phyloP scores from a whole-genome alignment of 30 jellyfish, hydroid and myxozoan genomes.

The Turritopsis dohrnii region DNA sequence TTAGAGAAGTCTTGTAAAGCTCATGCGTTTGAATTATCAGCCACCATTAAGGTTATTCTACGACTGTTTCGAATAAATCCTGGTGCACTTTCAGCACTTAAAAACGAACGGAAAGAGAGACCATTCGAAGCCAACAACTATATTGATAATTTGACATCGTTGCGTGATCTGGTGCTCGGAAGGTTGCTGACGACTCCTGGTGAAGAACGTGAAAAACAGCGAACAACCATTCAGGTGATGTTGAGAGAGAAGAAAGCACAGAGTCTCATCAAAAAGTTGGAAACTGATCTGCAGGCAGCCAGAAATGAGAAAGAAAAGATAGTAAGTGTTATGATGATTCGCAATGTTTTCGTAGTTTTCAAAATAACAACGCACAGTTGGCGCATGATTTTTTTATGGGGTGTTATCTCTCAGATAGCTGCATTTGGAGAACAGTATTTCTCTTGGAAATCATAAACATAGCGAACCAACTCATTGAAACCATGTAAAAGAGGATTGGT shows the following conservation, averaged over 20 bases:
- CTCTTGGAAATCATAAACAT: no score
- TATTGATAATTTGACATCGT: conserved; percentile 39
- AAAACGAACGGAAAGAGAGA: conserved; percentile 66
- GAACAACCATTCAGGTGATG: conserved; percentile 46
- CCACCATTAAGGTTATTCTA: conserved; percentile 39
- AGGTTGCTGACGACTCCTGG: conserved; percentile 70
- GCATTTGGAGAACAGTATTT: no score
- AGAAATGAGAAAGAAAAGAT: conserved; percentile 49
- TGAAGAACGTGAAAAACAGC: conserved; percentile 69
- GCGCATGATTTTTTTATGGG: no score
- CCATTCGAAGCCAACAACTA: conserved; percentile 70
- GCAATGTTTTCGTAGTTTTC: no score
- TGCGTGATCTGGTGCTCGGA: conserved; percentile 50
- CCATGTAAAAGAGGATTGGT: no score
- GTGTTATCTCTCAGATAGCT: no score
- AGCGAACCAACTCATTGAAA: no score
- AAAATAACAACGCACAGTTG: no score
- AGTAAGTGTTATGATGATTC: conserved; percentile 41
- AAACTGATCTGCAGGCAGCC: conserved; percentile 42
- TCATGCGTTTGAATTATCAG: conserved; percentile 14
- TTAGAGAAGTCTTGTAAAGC: not conserved
- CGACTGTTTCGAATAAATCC: conserved; percentile 73
- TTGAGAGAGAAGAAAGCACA: conserved; percentile 53
- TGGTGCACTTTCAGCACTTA: conserved; percentile 52
- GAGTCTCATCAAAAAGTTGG: conserved; percentile 46